Percentiles rank a stretch among this genome's conserved stretches.
Conservation (phyloP, 2,888 invertebrate genomes). For the Aelia acuminata region DNA sequence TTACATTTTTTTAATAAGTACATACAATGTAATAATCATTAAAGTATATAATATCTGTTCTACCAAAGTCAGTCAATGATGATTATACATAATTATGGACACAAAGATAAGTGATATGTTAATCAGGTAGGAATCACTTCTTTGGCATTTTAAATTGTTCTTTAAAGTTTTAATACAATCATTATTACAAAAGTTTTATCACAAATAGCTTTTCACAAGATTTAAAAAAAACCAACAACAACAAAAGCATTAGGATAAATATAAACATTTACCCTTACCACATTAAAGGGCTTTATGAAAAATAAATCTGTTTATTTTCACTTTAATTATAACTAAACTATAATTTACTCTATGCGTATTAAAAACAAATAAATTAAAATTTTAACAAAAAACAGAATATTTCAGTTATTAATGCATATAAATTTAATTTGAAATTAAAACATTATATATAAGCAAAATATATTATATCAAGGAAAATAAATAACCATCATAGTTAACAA, state of each 20-base stretch:
- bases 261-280: neutral
- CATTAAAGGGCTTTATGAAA: neutral
- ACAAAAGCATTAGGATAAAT: neutral
- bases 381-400: neutral
- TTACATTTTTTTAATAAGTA: constrained; percentile 23
- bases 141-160: constrained; percentile 6
- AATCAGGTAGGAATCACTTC: constrained; percentile 25
- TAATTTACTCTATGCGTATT: neutral
- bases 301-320: neutral
- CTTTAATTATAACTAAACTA: neutral
- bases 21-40: constrained; percentile 10
- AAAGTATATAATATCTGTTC: constrained; percentile 29
- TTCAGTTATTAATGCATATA: neutral
- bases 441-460: neutral
- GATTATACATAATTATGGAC: constrained; percentile 23
- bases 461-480: neutral
- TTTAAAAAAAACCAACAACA: neutral
- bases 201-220: constrained; percentile 21
- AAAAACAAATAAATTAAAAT: neutral
- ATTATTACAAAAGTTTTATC: constrained; percentile 6
- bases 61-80: constrained; percentile 19
- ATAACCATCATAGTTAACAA: neutral
- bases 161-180: neutral
- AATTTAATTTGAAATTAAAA: neutral
- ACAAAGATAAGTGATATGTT: constrained; percentile 33